Conservation (phyloP, 64 coral and sea anemone genomes). For the Porites australiensis region DNA sequence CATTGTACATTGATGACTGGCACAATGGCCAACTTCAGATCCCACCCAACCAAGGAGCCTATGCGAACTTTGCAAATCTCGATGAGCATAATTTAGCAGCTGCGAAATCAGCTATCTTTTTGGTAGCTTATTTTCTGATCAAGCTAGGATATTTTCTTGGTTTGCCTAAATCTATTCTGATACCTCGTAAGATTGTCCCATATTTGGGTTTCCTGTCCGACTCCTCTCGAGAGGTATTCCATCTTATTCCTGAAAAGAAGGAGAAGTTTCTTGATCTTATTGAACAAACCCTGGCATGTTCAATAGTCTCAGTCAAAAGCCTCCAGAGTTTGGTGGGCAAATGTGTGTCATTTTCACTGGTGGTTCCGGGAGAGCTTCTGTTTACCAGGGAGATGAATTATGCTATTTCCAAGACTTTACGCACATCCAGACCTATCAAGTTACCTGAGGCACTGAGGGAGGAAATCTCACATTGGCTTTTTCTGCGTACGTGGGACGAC, state of each 20-base stretch:
- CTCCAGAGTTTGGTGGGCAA: conserved; percentile 58
- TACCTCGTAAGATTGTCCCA: conserved; percentile 25
- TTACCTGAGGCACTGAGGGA: conserved; percentile 12
- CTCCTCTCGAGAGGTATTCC: conserved; percentile 41
- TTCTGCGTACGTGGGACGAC: conserved; percentile 48
- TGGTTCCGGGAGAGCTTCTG: conserved; percentile 34
- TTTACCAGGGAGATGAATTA: conserved; percentile 65
- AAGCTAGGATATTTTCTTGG: conserved; percentile 66
- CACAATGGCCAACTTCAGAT: conserved; percentile 54
- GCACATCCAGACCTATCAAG: not conserved
- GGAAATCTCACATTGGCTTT: conserved; percentile 70
- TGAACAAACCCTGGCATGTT: not conserved
- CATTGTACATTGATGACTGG: conserved; percentile 46
- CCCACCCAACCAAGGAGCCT: not conserved
- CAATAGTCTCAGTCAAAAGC: conserved; percentile 42
- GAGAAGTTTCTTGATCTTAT: conserved; percentile 57
- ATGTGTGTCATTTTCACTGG: conserved; percentile 73
- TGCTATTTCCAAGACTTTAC: conserved; percentile 57
- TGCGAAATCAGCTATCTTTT: conserved; percentile 55
- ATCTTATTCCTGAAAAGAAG: conserved; percentile 53
- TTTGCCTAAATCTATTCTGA: conserved; percentile 57
- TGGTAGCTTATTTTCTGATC: conserved; percentile 48
- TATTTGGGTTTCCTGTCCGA: conserved; percentile 59
- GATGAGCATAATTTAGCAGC: conserved; percentile 55
- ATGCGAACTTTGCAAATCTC: conserved; percentile 7